phyloP scores from a whole-genome alignment of 2,888 invertebrate species.

The Cremastobaeus sp. region DNA sequence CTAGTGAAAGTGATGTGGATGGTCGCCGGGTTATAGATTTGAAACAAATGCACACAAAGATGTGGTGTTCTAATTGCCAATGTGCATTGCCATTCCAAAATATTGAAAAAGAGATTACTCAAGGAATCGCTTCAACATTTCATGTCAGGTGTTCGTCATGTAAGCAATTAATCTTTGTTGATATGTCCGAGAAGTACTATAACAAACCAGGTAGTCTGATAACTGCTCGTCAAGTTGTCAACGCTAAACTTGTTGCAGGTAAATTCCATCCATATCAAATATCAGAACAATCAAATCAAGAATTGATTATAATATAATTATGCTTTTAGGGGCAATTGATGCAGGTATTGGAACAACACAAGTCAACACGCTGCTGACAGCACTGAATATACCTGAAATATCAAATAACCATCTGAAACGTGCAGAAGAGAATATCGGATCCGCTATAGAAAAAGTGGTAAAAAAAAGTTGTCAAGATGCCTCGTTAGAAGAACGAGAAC shows the following conservation, averaged over 20 bases:
- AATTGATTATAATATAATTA: too few relatives aligned
- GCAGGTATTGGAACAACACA: conserved; percentile 9
- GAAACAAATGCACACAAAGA: background rate
- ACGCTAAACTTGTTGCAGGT: conserved; percentile 15
- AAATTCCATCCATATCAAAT: background rate
- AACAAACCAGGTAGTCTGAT: background rate
- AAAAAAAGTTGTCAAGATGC: conserved; percentile 23
- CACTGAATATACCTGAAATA: background rate
- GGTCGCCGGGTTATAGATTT: background rate
- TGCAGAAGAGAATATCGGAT: background rate
- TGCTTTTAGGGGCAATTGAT: conserved; percentile 17
- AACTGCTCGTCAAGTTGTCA: conserved; percentile 3
- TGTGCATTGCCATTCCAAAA: background rate
- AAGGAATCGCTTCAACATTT: conserved; percentile 7
- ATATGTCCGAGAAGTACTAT: background rate
- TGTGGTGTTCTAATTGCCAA: conserved; percentile 7
- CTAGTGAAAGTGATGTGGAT: background rate
- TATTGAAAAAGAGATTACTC: conserved; percentile 15
- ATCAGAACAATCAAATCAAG: background rate
- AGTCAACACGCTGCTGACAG: conserved; percentile 9
- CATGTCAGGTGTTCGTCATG: conserved; percentile 14
- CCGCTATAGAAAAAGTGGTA: background rate
- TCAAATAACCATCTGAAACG: background rate
- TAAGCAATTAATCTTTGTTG: background rate
- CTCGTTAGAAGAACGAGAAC: conserved; percentile 3